These are phyloP conservation scores for Xestia c-nigrum DNA, from an alignment of 2,888 invertebrate species.

Conservation along the genomic window DNA sequence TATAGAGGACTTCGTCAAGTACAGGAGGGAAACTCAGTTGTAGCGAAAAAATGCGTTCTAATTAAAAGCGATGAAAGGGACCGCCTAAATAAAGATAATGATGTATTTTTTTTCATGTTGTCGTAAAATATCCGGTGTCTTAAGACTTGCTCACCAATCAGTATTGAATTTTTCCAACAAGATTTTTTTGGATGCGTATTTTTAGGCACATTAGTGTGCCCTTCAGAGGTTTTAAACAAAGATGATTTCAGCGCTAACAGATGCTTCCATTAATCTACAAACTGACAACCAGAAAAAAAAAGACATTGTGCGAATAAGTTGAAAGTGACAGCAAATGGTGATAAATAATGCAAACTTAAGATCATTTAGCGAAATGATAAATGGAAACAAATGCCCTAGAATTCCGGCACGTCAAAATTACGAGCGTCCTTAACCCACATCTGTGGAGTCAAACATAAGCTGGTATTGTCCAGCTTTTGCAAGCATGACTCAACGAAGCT, in stretches of 20 bases:
- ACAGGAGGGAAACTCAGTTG: conserved; percentile 51
- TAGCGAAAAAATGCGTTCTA: conserved; percentile 49
- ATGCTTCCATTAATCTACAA: conserved; percentile 56
- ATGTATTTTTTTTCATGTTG: conserved; percentile 36
- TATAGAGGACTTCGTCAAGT: conserved; percentile 62
- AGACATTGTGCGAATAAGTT: conserved; percentile 37
- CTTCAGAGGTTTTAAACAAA: conserved; percentile 34
- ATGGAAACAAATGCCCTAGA: conserved; percentile 65
- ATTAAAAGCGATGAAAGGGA: conserved; percentile 67
- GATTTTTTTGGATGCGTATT: conserved; percentile 14
- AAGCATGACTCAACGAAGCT: conserved; percentile 63
- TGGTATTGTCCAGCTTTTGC: conserved; percentile 68
- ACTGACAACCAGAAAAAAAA: conserved; percentile 50
- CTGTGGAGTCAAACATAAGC: conserved; percentile 53
- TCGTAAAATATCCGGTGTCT: conserved; percentile 23
- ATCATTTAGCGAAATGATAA: conserved; percentile 67
- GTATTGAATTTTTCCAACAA: conserved; percentile 7
- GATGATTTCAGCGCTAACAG: conserved; percentile 38
- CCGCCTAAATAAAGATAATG: conserved; percentile 20
- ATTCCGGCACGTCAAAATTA: conserved; percentile 58
- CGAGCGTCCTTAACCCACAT: conserved; percentile 71
- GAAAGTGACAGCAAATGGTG: conserved; percentile 46
- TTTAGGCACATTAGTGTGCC: conserved; percentile 23
- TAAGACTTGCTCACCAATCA: conserved; percentile 5
- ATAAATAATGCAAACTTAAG: conserved; percentile 61